Evolutionary conservation across 2,888 invertebrate genomes (phyloP).

Genomic region (Chromoteleia sp.): DNA sequence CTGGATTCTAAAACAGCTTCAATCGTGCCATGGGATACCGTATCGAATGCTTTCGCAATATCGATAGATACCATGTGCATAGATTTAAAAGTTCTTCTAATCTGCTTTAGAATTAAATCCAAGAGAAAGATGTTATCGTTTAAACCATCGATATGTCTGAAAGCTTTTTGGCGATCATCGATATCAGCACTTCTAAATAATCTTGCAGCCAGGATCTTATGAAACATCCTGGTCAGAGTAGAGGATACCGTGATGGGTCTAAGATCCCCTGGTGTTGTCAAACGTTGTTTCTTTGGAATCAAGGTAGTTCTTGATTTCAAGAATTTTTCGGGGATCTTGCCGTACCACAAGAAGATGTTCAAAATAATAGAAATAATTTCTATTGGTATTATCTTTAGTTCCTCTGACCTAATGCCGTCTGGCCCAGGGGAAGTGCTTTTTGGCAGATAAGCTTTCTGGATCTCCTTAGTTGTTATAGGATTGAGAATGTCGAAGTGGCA

Average conservation of each 20-base stretch:
- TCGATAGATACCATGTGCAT: constrained; percentile 68
- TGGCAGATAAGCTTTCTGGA: no score
- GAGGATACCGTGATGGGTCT: constrained; percentile 41
- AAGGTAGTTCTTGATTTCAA: constrained; percentile 39
- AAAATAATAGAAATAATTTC: neutral
- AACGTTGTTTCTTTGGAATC: constrained; percentile 29
- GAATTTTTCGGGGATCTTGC: constrained; percentile 53
- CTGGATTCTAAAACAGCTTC: neutral
- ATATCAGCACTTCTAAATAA: constrained; percentile 4
- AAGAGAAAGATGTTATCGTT: constrained; percentile 65
- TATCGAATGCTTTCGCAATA: constrained; percentile 71
- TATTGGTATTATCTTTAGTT: neutral
- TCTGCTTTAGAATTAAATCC: constrained; percentile 13
- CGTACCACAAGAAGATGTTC: constrained; percentile 65
- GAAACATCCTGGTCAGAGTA: neutral
- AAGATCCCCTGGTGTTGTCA: constrained; percentile 10
- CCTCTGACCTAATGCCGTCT: neutral
- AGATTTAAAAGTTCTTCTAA: neutral
- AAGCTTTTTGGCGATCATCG: constrained; percentile 69
- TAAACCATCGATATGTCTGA: constrained; percentile 64
- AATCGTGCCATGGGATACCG: constrained; percentile 6
- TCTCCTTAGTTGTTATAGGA: no score
- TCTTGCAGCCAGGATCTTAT: constrained; percentile 21
- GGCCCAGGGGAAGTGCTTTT: neutral
- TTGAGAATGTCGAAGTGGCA: no score